Conservation (phyloP, 2,113 vertebrate genomes). For the Leptobrachium leishanense region DNA sequence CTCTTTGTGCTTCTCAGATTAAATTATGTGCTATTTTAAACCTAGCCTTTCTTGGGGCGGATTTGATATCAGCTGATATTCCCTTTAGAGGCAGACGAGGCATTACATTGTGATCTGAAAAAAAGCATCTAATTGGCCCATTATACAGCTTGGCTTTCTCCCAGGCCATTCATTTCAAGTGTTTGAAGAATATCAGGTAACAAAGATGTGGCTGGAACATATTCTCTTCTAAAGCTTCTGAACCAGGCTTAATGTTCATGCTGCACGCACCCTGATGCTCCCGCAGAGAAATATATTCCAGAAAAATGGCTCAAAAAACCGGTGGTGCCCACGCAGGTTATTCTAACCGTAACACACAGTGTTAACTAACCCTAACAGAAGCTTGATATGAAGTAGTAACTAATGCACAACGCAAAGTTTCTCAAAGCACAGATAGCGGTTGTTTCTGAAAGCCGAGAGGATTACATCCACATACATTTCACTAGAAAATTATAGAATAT, state of each 20-base stretch:
- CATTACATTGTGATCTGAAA: conserved; percentile 30
- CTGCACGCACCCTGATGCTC: neutral
- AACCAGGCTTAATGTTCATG: conserved; percentile 8
- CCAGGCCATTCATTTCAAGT: conserved; percentile 29
- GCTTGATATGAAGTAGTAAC: neutral
- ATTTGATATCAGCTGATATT: conserved; percentile 1
- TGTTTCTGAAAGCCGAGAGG: conserved; percentile 34
- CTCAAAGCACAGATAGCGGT: conserved; percentile 51
- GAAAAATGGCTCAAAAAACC: conserved; percentile 11
- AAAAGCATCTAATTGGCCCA: conserved; percentile 36
- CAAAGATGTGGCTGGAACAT: conserved; percentile 9
- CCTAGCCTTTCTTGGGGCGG: conserved; percentile 9
- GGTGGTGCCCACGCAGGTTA: conserved; percentile 1
- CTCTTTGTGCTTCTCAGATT: conserved; percentile 46
- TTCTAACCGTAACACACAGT: conserved; percentile 42
- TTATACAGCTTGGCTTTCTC: neutral
- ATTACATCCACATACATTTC: conserved; percentile 48
- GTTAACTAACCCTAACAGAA: conserved; percentile 42
- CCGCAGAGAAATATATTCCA: conserved; percentile 19
- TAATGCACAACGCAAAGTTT: conserved; percentile 47
- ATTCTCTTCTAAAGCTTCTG: conserved; percentile 15
- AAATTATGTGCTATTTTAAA: conserved; percentile 41
- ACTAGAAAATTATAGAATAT: conserved; percentile 76
- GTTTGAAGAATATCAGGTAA: neutral
- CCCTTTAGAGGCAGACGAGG: conserved; percentile 9